phyloP scores from a whole-genome alignment of 2,888 invertebrate species.

The Volucella bombylans region DNA sequence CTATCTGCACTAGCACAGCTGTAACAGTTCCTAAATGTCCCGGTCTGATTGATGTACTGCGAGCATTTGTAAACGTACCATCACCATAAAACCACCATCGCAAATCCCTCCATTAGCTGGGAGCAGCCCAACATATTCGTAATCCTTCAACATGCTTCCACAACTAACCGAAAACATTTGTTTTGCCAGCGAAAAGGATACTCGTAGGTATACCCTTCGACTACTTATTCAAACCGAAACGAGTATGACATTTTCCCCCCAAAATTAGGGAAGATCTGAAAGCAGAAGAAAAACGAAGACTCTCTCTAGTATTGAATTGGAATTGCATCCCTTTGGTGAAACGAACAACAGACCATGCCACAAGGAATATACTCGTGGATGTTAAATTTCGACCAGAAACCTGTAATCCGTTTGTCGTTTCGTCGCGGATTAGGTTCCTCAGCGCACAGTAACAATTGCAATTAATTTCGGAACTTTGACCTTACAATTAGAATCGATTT shows the following conservation, averaged over 20 bases:
- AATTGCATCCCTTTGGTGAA: conserved; percentile 5
- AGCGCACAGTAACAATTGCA: background rate
- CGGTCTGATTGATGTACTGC: conserved; percentile 60
- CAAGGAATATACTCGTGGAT: background rate
- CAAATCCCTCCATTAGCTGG: background rate
- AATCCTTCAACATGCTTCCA: conserved; percentile 43
- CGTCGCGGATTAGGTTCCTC: conserved; percentile 22
- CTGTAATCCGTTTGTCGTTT: conserved; percentile 25
- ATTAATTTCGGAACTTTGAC: background rate
- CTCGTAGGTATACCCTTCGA: background rate
- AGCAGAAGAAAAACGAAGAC: background rate
- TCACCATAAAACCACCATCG: conserved; percentile 27
- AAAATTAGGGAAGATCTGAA: background rate
- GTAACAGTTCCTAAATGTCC: conserved; percentile 30
- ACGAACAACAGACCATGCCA: conserved; percentile 19
- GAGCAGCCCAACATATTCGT: background rate
- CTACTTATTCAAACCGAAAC: conserved; percentile 26
- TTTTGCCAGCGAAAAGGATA: conserved; percentile 21
- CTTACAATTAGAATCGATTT: conserved; percentile 20
- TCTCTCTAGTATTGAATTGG: conserved; percentile 22
- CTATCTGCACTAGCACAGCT: conserved; percentile 33
- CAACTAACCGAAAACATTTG: conserved; percentile 54
- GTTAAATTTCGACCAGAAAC: conserved; percentile 56
- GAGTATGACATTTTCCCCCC: conserved; percentile 33
- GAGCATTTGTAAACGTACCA: conserved; percentile 36